These are phyloP conservation scores for Halichondria panicea DNA, from an alignment of 37 sponge, comb jelly and placozoan species.

Conservation along the genomic window DNA sequence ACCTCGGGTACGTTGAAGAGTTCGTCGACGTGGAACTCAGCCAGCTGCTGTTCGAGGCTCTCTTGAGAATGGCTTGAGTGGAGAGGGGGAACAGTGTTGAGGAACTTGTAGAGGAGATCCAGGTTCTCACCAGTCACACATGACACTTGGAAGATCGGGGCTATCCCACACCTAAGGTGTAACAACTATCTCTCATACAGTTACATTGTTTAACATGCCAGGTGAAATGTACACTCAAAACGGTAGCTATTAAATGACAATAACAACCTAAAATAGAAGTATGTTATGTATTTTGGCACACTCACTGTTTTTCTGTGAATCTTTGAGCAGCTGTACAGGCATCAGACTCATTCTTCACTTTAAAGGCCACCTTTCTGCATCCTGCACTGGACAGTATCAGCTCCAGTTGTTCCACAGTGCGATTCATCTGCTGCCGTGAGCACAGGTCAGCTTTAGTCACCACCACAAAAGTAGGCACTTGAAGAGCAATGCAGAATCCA, in stretches of 20 bases:
- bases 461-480: slow-evolving; percentile 85
- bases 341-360: slow-evolving; percentile 57
- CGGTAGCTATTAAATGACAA: neutral
- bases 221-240: neutral
- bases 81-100: slow-evolving; percentile 74
- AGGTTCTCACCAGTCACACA: slow-evolving; percentile 89
- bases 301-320: slow-evolving; percentile 56
- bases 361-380: slow-evolving; percentile 43
- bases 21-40: slow-evolving; percentile 93
- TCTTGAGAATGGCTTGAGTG: slow-evolving; percentile 32
- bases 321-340: slow-evolving; percentile 66
- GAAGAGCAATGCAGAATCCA: slow-evolving; percentile 82
- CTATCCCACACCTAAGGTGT: slow-evolving; percentile 34
- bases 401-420: slow-evolving; percentile 64
- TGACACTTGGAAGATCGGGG: slow-evolving; percentile 91
- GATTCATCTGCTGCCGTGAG: slow-evolving; percentile 31
- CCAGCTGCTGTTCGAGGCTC: slow-evolving; percentile 56
- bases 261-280: neutral
- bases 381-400: slow-evolving; percentile 48
- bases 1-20: slow-evolving; percentile 84
- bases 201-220: neutral
- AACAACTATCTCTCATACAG: neutral
- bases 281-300: too few relatives aligned
- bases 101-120: slow-evolving; percentile 79
- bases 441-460: slow-evolving; percentile 93